phyloP scores from a whole-genome alignment of 1,140 invertebrate species.

The Eriosoma lanigerum region DNA sequence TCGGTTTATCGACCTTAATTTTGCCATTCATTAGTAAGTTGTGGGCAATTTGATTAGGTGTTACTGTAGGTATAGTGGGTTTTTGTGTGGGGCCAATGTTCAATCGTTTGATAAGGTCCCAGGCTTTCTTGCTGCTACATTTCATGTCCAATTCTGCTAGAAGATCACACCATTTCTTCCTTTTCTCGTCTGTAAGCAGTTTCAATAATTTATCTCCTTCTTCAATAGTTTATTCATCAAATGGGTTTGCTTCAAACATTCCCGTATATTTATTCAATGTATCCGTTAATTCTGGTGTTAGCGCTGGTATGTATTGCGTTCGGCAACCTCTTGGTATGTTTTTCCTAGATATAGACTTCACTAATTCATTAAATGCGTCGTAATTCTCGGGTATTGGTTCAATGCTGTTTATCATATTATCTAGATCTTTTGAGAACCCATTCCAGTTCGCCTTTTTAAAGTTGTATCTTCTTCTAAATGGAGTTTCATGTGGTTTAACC shows the following conservation, averaged over 20 bases:
- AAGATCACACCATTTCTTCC: conserved; percentile 29
- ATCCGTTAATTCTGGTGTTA: not conserved
- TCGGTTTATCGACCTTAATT: not conserved
- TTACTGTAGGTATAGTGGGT: not conserved
- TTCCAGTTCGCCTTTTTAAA: not conserved
- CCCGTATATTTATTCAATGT: not conserved
- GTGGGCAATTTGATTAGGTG: conserved; percentile 37
- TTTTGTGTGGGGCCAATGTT: conserved; percentile 1
- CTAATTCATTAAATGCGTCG: conserved; percentile 8
- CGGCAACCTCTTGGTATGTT: not conserved
- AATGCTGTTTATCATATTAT: not conserved
- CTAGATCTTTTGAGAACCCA: not conserved
- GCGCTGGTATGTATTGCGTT: not conserved
- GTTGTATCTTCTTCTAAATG: too few species aligned
- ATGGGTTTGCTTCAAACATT: conserved; percentile 5
- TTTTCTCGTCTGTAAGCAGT: not conserved
- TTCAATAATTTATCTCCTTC: conserved; percentile 11
- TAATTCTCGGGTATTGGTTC: not conserved
- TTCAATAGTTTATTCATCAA: conserved; percentile 30
- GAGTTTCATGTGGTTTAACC: too few species aligned
- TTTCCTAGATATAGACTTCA: not conserved
- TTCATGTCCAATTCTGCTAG: conserved; percentile 33
- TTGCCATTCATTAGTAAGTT: conserved; percentile 38
- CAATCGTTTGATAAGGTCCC: conserved; percentile 26
- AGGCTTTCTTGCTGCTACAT: conserved; percentile 32